Conservation (phyloP, 35 echinoderm and acorn worm genomes). For the Apostichopus japonicus region DNA sequence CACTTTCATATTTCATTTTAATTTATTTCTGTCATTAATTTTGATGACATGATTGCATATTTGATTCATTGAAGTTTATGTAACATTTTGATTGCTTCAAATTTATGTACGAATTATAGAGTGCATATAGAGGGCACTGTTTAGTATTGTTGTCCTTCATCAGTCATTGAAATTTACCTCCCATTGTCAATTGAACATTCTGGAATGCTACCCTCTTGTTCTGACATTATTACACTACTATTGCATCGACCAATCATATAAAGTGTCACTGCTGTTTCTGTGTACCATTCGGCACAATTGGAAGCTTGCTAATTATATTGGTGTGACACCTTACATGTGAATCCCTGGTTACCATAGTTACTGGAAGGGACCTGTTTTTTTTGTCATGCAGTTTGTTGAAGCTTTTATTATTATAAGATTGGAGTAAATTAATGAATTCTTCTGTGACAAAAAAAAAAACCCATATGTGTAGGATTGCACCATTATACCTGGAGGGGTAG, state of each 20-base stretch:
- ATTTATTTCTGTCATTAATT: no score
- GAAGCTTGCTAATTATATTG: not conserved
- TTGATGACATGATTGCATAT: no score
- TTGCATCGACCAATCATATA: not conserved
- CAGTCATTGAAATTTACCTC: no score
- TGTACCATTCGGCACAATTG: not conserved
- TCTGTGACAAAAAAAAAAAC: not conserved
- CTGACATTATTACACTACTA: not conserved
- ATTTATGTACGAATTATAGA: no score
- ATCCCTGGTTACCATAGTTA: not conserved
- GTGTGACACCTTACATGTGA: not conserved
- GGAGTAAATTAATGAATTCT: not conserved
- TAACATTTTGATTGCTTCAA: no score
- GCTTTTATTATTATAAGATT: not conserved
- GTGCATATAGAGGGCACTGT: not conserved
- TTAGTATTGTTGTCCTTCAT: not conserved
- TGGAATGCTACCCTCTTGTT: not conserved
- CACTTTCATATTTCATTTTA: no score
- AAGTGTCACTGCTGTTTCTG: no score
- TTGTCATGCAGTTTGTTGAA: not conserved
- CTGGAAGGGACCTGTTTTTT: not conserved
- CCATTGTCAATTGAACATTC: not conserved
- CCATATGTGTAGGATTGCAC: not conserved
- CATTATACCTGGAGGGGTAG: not conserved
- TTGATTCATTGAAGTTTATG: no score